These are phyloP conservation scores for Syrmaticus mikado DNA, from an alignment of 2,113 vertebrate genomes.

Conservation along the genomic window DNA sequence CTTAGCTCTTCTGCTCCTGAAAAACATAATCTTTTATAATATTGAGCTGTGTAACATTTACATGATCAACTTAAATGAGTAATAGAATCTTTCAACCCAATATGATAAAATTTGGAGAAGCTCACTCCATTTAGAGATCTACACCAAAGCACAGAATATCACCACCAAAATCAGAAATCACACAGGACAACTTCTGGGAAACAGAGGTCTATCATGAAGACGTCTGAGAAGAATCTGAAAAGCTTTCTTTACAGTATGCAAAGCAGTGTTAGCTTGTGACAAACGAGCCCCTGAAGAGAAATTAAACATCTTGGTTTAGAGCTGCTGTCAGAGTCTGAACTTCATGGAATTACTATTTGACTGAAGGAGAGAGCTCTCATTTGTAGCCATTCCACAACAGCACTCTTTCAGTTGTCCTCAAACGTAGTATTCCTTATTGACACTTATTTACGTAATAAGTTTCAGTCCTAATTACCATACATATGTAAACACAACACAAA, in stretches of 20 bases:
- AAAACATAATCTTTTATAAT: background rate
- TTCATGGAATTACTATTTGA: background rate
- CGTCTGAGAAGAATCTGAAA: background rate
- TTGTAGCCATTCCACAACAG: constrained; percentile 1
- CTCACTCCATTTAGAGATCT: background rate
- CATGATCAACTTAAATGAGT: background rate
- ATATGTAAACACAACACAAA: background rate
- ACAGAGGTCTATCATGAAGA: background rate
- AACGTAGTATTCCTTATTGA: background rate
- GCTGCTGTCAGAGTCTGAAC: constrained; percentile 5
- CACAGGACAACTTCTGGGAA: background rate
- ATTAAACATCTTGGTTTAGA: constrained; percentile 45
- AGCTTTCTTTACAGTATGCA: background rate
- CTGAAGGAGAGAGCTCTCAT: background rate
- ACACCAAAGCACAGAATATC: fast-evolving
- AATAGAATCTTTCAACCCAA: background rate
- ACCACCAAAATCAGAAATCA: background rate
- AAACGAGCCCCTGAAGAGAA: constrained; percentile 48
- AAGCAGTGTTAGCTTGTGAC: background rate
- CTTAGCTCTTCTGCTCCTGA: background rate
- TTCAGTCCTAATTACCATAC: background rate
- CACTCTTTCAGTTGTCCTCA: background rate
- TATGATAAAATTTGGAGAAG: background rate
- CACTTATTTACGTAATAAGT: background rate
- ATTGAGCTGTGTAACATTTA: background rate